phyloP scores from a whole-genome alignment of 64 coral and sea anemone genomes.

The Astreopora myriophthalma region DNA sequence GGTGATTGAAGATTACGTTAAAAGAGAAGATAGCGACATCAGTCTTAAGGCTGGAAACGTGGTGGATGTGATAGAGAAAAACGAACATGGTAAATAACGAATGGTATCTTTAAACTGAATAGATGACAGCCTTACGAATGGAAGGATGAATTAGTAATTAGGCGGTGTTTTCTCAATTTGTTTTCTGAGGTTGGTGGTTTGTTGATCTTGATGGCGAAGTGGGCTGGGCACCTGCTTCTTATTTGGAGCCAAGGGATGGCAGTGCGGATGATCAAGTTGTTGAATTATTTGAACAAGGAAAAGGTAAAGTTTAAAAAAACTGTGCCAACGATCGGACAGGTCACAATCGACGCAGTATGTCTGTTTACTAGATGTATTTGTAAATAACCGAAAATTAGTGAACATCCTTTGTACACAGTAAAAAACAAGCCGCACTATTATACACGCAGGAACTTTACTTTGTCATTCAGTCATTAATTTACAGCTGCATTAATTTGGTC shows the following conservation, averaged over 20 bases:
- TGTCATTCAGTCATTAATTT: too few relatives aligned
- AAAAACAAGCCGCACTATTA: too few relatives aligned
- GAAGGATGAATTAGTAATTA: too few relatives aligned
- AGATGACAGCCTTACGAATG: too few relatives aligned
- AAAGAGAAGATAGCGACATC: constrained; percentile 50
- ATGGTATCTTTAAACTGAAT: neutral
- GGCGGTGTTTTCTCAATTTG: neutral
- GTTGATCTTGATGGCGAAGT: constrained; percentile 86
- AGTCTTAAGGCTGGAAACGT: constrained; percentile 76
- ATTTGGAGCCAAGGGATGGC: constrained; percentile 80
- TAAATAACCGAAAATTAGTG: too few relatives aligned
- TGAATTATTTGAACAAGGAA: constrained; percentile 65
- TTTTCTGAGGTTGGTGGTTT: constrained; percentile 89
- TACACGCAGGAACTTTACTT: too few relatives aligned
- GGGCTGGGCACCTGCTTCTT: constrained; percentile 94
- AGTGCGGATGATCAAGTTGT: constrained; percentile 56
- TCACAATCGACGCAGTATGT: neutral
- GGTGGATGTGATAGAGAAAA: constrained; percentile 83
- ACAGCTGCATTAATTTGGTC: too few relatives aligned
- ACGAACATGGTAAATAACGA: constrained; percentile 63
- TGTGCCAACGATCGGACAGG: neutral
- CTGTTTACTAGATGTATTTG: neutral
- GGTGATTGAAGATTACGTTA: constrained; percentile 70
- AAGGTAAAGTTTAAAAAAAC: constrained; percentile 30
- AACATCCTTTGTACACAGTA: too few relatives aligned